These are phyloP conservation scores for Agrotis ipsilon DNA, from an alignment of 2,888 invertebrate genomes.

Conservation along the genomic window DNA sequence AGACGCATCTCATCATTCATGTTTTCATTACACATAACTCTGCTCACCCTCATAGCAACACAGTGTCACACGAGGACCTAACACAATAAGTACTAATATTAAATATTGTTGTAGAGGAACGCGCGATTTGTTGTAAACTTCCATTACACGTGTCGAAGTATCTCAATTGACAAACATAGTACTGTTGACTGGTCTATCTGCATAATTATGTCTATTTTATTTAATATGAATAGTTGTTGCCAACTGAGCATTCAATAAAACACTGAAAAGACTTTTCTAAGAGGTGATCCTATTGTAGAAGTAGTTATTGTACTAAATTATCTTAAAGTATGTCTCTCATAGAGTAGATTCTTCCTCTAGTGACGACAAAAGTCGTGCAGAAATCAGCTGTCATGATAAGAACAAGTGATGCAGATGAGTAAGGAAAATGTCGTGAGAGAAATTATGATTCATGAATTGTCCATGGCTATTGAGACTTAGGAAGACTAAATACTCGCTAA, in stretches of 20 bases:
- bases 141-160: slow-evolving; percentile 59
- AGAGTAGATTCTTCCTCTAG: not conserved
- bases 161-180: slow-evolving; percentile 44
- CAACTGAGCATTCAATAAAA: slow-evolving; percentile 15
- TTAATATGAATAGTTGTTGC: slow-evolving; percentile 21
- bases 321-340: too few species aligned
- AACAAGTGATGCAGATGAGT: not conserved
- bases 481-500: not conserved
- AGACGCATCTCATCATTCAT: slow-evolving; percentile 7
- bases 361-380: not conserved
- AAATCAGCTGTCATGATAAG: not conserved
- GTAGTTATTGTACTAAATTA: too few species aligned
- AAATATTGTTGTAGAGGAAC: slow-evolving; percentile 46
- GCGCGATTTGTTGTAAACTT: slow-evolving; percentile 57
- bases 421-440: not conserved
- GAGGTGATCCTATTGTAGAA: too few species aligned
- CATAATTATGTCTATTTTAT: slow-evolving; percentile 7
- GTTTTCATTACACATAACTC: slow-evolving; percentile 35
- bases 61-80: slow-evolving; percentile 16
- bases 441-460: not conserved
- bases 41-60: slow-evolving; percentile 29
- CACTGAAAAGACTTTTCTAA: slow-evolving; percentile 2
- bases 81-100: slow-evolving; percentile 46
- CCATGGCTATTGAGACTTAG: not conserved
- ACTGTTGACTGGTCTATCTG: slow-evolving; percentile 1